Conservation (phyloP, 1,140 invertebrate genomes). For the Dinoponera quadriceps region DNA sequence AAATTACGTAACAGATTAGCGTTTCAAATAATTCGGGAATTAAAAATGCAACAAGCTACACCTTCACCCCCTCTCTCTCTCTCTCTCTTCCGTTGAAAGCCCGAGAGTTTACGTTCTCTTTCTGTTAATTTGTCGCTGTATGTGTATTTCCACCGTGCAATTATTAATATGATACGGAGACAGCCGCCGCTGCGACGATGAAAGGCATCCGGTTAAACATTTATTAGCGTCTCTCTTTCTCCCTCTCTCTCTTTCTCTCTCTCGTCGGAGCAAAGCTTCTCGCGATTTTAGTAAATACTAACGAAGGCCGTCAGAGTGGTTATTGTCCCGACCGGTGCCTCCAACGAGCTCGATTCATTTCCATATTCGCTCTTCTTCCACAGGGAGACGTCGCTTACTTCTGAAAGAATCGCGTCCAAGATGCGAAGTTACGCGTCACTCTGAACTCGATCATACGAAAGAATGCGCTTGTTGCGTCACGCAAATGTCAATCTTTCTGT, state of each 20-base stretch:
- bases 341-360: conserved; percentile 38
- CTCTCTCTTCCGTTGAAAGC: no score
- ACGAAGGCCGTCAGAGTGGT: conserved; percentile 18
- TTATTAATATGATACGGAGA: conserved; percentile 21
- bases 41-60: no score
- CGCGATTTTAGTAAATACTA: conserved; percentile 30
- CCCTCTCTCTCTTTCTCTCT: no score
- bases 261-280: neutral
- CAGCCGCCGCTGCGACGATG: neutral
- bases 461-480: neutral
- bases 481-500: neutral
- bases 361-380: conserved; percentile 27
- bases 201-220: neutral
- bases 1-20: no score
- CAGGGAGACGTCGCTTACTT: conserved; percentile 37
- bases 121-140: neutral
- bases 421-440: conserved; percentile 31
- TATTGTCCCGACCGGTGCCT: neutral
- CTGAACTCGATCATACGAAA: conserved; percentile 4
- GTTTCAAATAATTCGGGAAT: no score
- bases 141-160: neutral
- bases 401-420: conserved; percentile 27
- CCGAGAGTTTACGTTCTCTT: neutral
- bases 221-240: conserved; percentile 30
- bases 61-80: no score